phyloP scores from a whole-genome alignment of 2,888 invertebrate genomes.

The Tetropium fuscum region DNA sequence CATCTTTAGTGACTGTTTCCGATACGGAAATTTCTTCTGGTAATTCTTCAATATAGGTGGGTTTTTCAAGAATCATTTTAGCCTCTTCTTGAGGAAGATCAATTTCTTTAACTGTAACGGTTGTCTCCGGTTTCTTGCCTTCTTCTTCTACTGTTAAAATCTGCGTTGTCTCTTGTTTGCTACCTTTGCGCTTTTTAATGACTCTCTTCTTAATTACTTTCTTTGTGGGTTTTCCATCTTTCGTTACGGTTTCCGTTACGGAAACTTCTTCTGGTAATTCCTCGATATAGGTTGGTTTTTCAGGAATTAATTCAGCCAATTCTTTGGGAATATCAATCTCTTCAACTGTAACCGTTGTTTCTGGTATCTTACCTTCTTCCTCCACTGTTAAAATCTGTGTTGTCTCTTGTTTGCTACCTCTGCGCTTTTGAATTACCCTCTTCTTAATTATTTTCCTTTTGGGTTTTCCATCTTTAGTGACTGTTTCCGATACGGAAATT shows the following conservation, averaged over 20 bases:
- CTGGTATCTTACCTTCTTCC: constrained; percentile 64
- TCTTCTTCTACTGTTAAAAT: not conserved
- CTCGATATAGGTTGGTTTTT: not conserved
- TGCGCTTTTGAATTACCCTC: constrained; percentile 66
- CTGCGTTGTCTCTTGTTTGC: not conserved
- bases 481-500: constrained; percentile 49
- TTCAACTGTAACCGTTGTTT: constrained; percentile 57
- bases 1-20: constrained; percentile 48
- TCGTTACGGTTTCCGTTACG: not conserved
- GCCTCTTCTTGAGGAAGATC: not conserved
- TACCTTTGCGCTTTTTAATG: constrained; percentile 56
- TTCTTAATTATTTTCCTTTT: constrained; percentile 49
- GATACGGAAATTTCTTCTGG: constrained; percentile 36
- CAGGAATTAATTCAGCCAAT: not conserved
- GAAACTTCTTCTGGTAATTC: not conserved
- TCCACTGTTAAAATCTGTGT: constrained; percentile 52
- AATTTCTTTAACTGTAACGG: not conserved
- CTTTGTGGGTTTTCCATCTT: constrained; percentile 20
- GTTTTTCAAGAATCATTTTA: constrained; percentile 27
- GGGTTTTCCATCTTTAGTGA: constrained; percentile 60
- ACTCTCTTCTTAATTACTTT: constrained; percentile 41
- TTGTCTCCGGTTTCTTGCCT: not conserved
- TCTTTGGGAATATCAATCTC: constrained; percentile 51
- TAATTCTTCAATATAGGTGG: constrained; percentile 46
- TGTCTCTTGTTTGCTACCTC: constrained; percentile 59